These are phyloP conservation scores for Leptinotarsa lineolata DNA, from an alignment of 1,140 invertebrate species.

Conservation along the genomic window DNA sequence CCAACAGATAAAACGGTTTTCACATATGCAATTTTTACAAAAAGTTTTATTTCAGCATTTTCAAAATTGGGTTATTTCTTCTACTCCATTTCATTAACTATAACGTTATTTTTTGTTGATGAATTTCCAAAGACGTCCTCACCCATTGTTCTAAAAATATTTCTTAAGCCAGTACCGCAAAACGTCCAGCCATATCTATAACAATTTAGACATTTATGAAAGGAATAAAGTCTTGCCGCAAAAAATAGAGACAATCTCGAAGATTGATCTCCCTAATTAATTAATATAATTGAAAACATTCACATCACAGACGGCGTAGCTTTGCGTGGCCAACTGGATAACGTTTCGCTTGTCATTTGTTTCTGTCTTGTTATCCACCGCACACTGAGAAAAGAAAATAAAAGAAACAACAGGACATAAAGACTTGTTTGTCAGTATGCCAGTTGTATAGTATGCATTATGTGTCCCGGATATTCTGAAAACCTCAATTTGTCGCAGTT, in stretches of 20 bases:
- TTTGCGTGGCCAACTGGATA: slow-evolving; percentile 37
- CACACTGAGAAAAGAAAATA: slow-evolving; percentile 12
- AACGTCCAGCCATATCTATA: slow-evolving; percentile 3
- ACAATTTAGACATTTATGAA: slow-evolving; percentile 35
- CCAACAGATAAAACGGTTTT: too few species aligned
- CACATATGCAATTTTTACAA: neutral
- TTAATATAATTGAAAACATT: slow-evolving; percentile 48
- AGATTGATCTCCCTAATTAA: slow-evolving; percentile 41
- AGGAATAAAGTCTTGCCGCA: slow-evolving; percentile 40
- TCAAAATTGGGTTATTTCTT: neutral
- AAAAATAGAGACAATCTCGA: slow-evolving; percentile 34
- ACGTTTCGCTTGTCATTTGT: slow-evolving; percentile 39
- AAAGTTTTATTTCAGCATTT: neutral
- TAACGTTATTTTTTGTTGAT: slow-evolving; percentile 9
- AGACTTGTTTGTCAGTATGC: slow-evolving; percentile 11
- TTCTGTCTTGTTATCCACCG: slow-evolving; percentile 32
- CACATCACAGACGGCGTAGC: slow-evolving; percentile 31
- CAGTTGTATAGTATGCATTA: slow-evolving; percentile 1
- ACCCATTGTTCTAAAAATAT: slow-evolving; percentile 2
- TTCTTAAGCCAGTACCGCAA: neutral
- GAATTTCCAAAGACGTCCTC: neutral
- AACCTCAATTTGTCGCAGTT: slow-evolving; percentile 16
- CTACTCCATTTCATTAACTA: neutral
- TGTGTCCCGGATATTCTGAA: neutral
- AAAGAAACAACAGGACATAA: slow-evolving; percentile 12